Conservation (phyloP, 2,888 invertebrate genomes). For the Drosophila niveifrons region DNA sequence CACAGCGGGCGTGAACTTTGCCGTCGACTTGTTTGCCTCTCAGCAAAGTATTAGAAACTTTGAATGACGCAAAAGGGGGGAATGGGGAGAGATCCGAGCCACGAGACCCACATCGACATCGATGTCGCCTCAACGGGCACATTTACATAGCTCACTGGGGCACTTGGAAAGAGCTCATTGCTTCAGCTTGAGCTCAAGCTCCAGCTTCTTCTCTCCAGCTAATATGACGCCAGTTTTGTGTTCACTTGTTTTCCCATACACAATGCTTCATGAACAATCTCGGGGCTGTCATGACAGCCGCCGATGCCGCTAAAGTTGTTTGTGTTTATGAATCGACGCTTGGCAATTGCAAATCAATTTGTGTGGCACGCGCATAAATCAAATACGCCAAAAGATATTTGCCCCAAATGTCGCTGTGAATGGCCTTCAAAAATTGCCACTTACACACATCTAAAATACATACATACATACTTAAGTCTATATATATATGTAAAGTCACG, state of each 20-base stretch:
- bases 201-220: background rate
- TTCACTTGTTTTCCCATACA: slow-evolving; percentile 7
- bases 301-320: slow-evolving; percentile 5
- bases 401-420: slow-evolving; percentile 61
- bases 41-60: slow-evolving; percentile 48
- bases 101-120: slow-evolving; percentile 39
- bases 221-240: slow-evolving; percentile 1
- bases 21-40: slow-evolving; percentile 29
- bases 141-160: slow-evolving; percentile 49
- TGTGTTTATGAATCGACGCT: slow-evolving; percentile 40
- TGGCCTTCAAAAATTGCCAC: slow-evolving; percentile 60
- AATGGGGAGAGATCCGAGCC: background rate
- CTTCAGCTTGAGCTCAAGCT: background rate
- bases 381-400: slow-evolving; percentile 69
- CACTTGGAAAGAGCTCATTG: background rate
- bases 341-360: slow-evolving; percentile 78
- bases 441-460: slow-evolving; percentile 14
- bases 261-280: slow-evolving; percentile 1
- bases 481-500: slow-evolving; percentile 4
- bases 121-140: slow-evolving; percentile 37
- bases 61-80: background rate
- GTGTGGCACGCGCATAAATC: slow-evolving; percentile 67
- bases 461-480: background rate
- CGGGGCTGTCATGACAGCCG: slow-evolving; percentile 42
- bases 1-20: slow-evolving; percentile 66